A percentile compares a stretch with the other conserved stretches of the same genome.
These are phyloP conservation scores for Azemiops feae DNA, from an alignment of 2,113 vertebrate genomes.

Conservation along the genomic window DNA sequence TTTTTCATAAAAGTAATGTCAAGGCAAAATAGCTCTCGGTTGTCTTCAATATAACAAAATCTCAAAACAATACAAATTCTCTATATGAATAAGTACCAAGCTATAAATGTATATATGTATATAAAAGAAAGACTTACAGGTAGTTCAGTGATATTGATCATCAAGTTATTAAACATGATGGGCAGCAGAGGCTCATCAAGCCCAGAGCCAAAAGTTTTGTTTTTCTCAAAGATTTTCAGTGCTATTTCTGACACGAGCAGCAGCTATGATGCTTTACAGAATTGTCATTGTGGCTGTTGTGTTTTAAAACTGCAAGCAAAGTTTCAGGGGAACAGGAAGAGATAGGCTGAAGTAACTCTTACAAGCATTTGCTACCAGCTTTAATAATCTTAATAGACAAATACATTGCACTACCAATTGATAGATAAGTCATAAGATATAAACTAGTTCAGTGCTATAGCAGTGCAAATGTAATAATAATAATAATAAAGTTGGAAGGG, in stretches of 20 bases:
- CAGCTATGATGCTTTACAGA: not conserved
- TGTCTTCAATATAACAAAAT: not conserved
- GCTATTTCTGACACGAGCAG: not conserved
- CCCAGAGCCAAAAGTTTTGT: not conserved
- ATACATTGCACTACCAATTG: not conserved
- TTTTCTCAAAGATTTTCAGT: not conserved
- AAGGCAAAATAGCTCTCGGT: not conserved
- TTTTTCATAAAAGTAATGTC: not conserved
- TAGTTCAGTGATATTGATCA: not conserved
- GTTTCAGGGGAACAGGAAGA: not conserved
- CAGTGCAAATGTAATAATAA: constrained; percentile 13
- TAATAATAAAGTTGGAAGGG: no score
- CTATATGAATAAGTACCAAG: not conserved
- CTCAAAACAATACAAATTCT: not conserved
- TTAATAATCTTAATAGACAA: not conserved
- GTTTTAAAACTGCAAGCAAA: not conserved
- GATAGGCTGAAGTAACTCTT: not conserved
- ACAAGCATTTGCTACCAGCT: not conserved
- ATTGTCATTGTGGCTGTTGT: not conserved
- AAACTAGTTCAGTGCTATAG: not conserved
- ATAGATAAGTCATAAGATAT: not conserved
- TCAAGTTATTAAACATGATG: not conserved
- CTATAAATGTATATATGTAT: not conserved
- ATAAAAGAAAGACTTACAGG: not conserved
- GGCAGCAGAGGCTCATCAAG: not conserved